Evolutionary conservation across 2,113 vertebrate species (phyloP), one percentile per base, ranked within the genome.

Genomic region (Gobiocypris rarus): DNA sequence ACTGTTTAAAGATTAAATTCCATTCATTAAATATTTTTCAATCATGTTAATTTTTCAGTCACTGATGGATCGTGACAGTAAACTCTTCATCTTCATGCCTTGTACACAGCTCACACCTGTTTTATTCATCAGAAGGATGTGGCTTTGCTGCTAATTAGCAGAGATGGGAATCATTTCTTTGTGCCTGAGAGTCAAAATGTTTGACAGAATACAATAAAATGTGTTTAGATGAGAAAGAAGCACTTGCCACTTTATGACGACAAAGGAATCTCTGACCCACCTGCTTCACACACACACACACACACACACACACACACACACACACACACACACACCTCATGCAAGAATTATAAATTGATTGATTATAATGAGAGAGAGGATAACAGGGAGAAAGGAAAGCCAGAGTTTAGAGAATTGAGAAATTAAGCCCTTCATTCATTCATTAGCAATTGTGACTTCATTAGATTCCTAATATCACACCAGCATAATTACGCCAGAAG

Each of bases 391-490:
- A 52, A 45, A 50, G 63, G 13, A 54, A 69, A 54, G 63, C 28
- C 63, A 3, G 80, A 17, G 26, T 67, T 80, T 67, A 80, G 80
- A 70, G 80, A 50, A 69, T 56, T 70, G 65, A 70, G 48, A 31
- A 15, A 82, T 82, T 70, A 69, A 82, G 80, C 63, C 56, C 28
- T 14, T 70, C 48, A 70, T 81, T 81, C 61, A 70, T 81, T 81
- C 78, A 81, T 81, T 81, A 81, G 78, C 61, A 22, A 50, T 38
- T 19, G 59, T 67, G 48, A 70, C 63, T 82, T 82, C 80, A 82
- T 82, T 82, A 70, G 61, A 69, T 34, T 70, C 41, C 48, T 69
- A 81, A 70, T 81, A 81, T 70, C 79, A 81, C 79, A 70, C 10
- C 79, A 15, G 59, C 17, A 82, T 54, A 82, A 70, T 82, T 82